A percentile compares a stretch with the other conserved stretches of the same genome.
Evolutionary conservation across 2,113 vertebrate species (phyloP).

Genomic region (Heterocephalus glaber): DNA sequence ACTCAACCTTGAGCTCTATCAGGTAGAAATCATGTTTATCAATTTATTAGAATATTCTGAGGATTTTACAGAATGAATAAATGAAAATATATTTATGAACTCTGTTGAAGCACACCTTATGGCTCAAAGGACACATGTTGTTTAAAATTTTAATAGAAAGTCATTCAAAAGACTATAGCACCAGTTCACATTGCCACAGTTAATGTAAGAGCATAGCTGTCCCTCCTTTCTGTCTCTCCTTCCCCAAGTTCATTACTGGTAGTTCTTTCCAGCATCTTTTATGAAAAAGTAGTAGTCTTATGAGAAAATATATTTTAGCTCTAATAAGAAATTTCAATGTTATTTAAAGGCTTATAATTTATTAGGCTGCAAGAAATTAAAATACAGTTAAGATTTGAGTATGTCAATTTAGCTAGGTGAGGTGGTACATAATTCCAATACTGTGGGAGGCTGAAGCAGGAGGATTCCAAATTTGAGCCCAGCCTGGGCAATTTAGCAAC

Average conservation of each 20-base stretch:
- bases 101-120: not conserved
- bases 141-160: not conserved
- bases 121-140: not conserved
- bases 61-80: not conserved
- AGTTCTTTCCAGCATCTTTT: not conserved
- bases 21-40: not conserved
- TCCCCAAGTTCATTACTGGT: not conserved
- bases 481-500: too few relatives aligned
- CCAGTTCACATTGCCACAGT: not conserved
- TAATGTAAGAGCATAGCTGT: not conserved
- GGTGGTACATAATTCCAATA: not conserved
- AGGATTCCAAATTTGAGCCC: too few relatives aligned
- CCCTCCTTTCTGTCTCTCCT: not conserved
- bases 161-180: not conserved
- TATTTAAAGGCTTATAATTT: not conserved
- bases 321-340: not conserved
- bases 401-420: not conserved
- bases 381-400: constrained; percentile 5
- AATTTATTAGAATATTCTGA: not conserved
- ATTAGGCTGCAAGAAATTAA: constrained; percentile 8
- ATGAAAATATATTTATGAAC: not conserved
- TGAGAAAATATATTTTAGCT: not conserved
- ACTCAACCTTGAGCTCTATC: not conserved
- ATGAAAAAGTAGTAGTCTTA: not conserved
- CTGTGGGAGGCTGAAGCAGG: too few relatives aligned